These are phyloP conservation scores for Rhopilema esculentum DNA, from an alignment of 30 jellyfish, hydroid and myxozoan genomes.

Conservation along the genomic window DNA sequence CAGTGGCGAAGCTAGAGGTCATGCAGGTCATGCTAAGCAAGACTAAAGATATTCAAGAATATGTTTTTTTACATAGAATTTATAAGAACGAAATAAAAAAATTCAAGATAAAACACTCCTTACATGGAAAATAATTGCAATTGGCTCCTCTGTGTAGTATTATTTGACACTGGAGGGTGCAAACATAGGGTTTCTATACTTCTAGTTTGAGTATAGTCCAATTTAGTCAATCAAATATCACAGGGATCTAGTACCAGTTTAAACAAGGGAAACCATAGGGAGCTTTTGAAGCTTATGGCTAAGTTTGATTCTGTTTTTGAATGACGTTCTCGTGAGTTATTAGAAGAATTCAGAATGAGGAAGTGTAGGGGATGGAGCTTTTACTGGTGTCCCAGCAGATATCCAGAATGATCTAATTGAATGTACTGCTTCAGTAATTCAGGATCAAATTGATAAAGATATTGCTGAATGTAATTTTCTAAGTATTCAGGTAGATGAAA, in stretches of 20 bases:
- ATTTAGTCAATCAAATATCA: neutral
- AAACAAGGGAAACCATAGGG: constrained; percentile 57
- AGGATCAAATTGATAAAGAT: constrained; percentile 23
- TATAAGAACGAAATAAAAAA: no score
- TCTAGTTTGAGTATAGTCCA: no score
- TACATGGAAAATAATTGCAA: no score
- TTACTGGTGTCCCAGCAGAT: constrained; percentile 64
- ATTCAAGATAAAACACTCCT: no score
- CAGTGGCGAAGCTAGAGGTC: no score
- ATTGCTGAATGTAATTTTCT: constrained; percentile 16
- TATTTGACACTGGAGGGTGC: no score
- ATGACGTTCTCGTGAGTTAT: constrained; percentile 29
- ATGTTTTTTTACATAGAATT: no score
- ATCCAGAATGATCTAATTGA: constrained; percentile 48
- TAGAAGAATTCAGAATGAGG: constrained; percentile 27
- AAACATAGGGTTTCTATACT: no score
- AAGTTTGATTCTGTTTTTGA: constrained; percentile 67
- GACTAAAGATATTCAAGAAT: no score
- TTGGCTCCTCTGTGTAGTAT: no score
- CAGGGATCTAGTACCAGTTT: constrained; percentile 34
- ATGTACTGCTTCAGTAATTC: constrained; percentile 14
- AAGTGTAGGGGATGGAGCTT: constrained; percentile 31
- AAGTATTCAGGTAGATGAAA: constrained; percentile 45
- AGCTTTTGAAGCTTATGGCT: constrained; percentile 53
- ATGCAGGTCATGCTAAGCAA: no score